Base-by-base conservation (phyloP, 1,140 invertebrate genomes). In the Papilio xuthus region DNA sequence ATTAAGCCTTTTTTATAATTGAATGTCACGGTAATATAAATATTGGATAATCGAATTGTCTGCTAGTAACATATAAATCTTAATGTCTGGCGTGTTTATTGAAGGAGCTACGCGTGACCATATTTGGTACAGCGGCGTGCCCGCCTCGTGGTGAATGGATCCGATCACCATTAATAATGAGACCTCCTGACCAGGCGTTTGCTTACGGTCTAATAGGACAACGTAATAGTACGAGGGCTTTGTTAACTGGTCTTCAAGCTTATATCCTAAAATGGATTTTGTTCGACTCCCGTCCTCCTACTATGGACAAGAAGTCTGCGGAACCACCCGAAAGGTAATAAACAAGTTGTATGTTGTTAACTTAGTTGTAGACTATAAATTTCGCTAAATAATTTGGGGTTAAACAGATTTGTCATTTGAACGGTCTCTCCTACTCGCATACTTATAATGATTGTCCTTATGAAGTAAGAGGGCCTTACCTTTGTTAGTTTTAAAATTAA, bases 211-310 rank as follows among this genome's bases (percentile, higher is more conserved):
- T 96, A 12, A 93, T 94, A 79, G 94, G 95, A 20, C 94, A 95
- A 0, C 93, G 95, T 74, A 96, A 96, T 80, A 95, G 95, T 0
- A 95, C 96, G 1, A 94, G 96, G 81, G 96, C 96, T 1, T 88
- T 97, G n/a, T 89, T 96, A 15, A 95, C 96, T 0, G 96, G 95
- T 9, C 92, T 97, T 0, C 96, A 97, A 84, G 96, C 96, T 6
- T 91, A 94, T 60, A 94, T 95, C 73, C 95, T 97, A 86, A 97
- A 97, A 84, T 95, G 96, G 86, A 92, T 97, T 70, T 90, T 97
- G 18, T 97, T 97, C 84, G 95, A 95, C 37, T 93, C 92, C 37
- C 92, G 94, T 77, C 94, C 92, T 32, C 88, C 86, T 73, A 89
- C 92, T 2, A 91, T 94, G 81, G 94, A 95, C 69, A 90, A 91